Conservation (phyloP, 2,113 vertebrate genomes). For the Dasypus novemcinctus region DNA sequence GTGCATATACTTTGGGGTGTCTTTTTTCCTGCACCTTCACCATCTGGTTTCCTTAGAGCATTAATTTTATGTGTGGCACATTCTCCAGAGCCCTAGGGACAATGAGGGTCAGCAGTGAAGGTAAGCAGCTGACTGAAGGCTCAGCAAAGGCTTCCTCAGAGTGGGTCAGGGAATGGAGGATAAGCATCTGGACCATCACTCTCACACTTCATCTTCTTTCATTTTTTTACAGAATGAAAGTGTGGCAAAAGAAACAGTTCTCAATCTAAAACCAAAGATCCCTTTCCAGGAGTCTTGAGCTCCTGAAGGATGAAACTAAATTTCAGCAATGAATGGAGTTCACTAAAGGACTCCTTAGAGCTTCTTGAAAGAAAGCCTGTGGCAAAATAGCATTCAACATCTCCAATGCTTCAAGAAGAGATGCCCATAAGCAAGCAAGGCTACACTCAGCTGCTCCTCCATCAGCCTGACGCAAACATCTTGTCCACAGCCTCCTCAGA, state of each 20-base stretch:
- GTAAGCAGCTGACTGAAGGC: background rate
- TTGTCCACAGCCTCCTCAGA: background rate
- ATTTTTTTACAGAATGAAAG: background rate
- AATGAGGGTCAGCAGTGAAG: background rate
- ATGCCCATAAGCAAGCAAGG: background rate
- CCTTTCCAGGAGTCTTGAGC: background rate
- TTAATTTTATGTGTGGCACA: background rate
- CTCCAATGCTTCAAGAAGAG: background rate
- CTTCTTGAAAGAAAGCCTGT: background rate
- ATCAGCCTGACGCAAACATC: no score
- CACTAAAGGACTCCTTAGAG: background rate
- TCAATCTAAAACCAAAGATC: background rate
- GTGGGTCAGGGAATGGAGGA: background rate
- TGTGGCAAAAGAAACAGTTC: background rate
- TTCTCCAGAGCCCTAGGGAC: background rate
- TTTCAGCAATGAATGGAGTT: background rate
- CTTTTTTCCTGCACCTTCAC: background rate
- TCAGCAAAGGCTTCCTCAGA: background rate
- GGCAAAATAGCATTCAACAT: background rate
- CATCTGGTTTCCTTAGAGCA: background rate
- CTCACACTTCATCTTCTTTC: background rate
- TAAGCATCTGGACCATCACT: background rate
- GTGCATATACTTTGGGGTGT: background rate
- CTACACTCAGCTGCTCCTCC: background rate
- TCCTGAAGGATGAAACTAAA: background rate